Evolutionary conservation across 2,797 vertebrate species (phyloP), one percentile per base, ranked within the genome.

Genomic region (Gymnopithys bicolor): DNA sequence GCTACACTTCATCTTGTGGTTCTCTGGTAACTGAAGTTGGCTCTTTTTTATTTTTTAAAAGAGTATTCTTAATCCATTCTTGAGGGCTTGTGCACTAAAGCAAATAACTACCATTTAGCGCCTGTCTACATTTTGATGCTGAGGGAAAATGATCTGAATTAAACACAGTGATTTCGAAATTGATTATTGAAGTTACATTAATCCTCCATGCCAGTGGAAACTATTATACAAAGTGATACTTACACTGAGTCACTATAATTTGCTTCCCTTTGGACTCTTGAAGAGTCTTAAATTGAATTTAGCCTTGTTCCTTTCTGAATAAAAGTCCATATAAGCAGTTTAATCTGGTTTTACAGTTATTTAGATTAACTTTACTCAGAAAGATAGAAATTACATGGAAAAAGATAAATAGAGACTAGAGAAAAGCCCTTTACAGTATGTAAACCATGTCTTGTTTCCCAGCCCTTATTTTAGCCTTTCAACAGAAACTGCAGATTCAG

Each of bases 181-280:
- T 84, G 67, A 84, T 93, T 95, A 79, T 55, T 95, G 67, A 93
- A 90, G 45, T 79, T 74, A 28, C 9, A 67, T 82, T 89, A 94
- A 92, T 76, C 17, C 19, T 25, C 37, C 16, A 66, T 59, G 70
- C 30, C 70, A 78, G 16, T 46, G 27, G 74, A 95, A 93, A 70
- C 25, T 62, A 19, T 55, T 64, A 46, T 35, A 49, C 2, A 12
- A 84, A 91, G 79, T 84, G 17, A 58, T 81, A 45, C 39, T 89
- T 73, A 30, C 28, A 82, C 93, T 84, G 88, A 84, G 51, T 63
- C 48, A 56, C 48, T 89, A 13, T 67, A 67, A 87, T 93, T 83
- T 90, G 11, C 45, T 90, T 91, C 67, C 58, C 28, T 70, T 94
- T 93, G 74, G 67, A 89, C 30, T 95, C 84, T 2, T 74, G 32